Evolutionary conservation across 2,888 invertebrate genomes (phyloP), one percentile per base, ranked within the genome.

Genomic region (Nomada ruficornis): DNA sequence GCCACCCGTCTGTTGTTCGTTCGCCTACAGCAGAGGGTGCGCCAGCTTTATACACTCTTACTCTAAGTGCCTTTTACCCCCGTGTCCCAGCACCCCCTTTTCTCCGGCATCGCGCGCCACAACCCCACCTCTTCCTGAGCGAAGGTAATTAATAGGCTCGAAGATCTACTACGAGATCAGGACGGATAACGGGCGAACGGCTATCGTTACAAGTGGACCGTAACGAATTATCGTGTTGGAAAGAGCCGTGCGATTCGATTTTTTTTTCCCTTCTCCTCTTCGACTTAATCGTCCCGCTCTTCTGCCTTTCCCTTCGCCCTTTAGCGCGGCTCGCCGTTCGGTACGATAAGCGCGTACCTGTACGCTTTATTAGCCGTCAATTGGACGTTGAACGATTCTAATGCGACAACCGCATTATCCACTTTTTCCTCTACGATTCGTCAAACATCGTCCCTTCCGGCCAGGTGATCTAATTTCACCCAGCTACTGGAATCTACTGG

Each of bases 111-210:
- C 65, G 55, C 59, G 29, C 73, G 23, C 60, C 44, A n/a, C 44
- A 20, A 20, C 23, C 52, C 71, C 29, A 59, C 72, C 57, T 42
- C 63, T 80, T 86, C 83, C 84, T 74, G 82, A 84, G 89, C 87
- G 86, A 90, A 91, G 91, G 90, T 93, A 93, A 93, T 93, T 93
- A 93, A 93, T 93, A 93, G 92, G 88, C 90, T 80, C 87, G 81
- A 87, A 90, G 88, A 89, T 88, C 89, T 89, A 80, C 88, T 88
- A 80, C 77, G 82, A 90, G 90, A 91, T 92, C 90, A 84, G 74
- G 52, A 80, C 76, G 88, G 90, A 91, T 91, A 91, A 89, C 81
- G 74, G 82, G 75, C 85, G 77, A 82, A 78, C 83, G 84, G 83
- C 73, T 84, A 82, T 88, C 87, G 88, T 89, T 90, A 87, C 88